Evolutionary conservation across 23 tunicate species (phyloP).

Genomic region (Aplidium turbinatum): DNA sequence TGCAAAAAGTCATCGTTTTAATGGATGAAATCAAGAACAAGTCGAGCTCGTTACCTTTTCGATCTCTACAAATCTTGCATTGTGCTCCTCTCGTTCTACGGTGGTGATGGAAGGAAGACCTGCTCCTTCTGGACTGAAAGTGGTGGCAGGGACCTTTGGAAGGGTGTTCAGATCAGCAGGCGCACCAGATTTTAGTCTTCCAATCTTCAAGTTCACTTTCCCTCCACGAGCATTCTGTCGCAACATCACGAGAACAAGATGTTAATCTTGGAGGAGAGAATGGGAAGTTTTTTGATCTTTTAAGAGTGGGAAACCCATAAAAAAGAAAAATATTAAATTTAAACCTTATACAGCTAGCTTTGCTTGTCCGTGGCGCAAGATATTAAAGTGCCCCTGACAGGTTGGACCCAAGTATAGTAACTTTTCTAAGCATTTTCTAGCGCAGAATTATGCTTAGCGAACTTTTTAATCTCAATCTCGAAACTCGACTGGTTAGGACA

Average conservation of each 20-base stretch:
- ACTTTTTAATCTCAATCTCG: too few relatives aligned
- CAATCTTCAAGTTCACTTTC: constrained; percentile 42
- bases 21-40: too few relatives aligned
- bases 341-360: too few relatives aligned
- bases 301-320: too few relatives aligned
- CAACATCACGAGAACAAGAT: constrained; percentile 2
- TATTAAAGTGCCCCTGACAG: too few relatives aligned
- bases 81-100: constrained; percentile 42
- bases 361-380: too few relatives aligned
- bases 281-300: not conserved
- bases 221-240: constrained; percentile 56
- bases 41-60: constrained; percentile 51
- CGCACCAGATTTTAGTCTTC: constrained; percentile 38
- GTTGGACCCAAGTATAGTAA: too few relatives aligned
- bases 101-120: constrained; percentile 21
- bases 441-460: too few relatives aligned
- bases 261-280: not conserved
- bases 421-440: too few relatives aligned
- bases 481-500: too few relatives aligned
- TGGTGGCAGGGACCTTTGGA: constrained; percentile 26
- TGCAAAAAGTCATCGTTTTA: too few relatives aligned
- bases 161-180: constrained; percentile 43
- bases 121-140: not conserved
- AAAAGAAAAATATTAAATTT: too few relatives aligned
- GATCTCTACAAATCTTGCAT: constrained; percentile 70